Percentiles rank a stretch among this genome's conserved stretches.
phyloP scores from a whole-genome alignment of 2,888 invertebrate species.

The Parnassius smintheus region DNA sequence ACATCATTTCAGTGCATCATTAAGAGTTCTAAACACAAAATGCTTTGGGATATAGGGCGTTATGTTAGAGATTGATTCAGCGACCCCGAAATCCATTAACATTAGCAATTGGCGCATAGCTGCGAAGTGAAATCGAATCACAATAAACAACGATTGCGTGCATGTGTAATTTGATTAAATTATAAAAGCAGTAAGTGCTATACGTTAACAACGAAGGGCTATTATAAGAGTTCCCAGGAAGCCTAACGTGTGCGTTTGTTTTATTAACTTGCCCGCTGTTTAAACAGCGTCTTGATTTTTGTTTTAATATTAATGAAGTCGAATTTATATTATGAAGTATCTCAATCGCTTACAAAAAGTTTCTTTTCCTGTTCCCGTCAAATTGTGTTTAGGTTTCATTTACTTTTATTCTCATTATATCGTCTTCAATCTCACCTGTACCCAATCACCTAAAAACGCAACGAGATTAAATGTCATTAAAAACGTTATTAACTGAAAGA shows the following conservation, averaged over 20 bases:
- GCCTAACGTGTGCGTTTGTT: constrained; percentile 11
- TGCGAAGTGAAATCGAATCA: constrained; percentile 2
- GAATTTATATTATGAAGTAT: too few species aligned
- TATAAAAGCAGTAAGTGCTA: constrained; percentile 12
- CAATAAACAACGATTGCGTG: constrained; percentile 10
- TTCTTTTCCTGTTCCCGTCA: neutral
- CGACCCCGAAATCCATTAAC: neutral
- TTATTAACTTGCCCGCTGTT: neutral
- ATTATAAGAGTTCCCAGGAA: constrained; percentile 25
- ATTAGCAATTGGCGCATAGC: neutral
- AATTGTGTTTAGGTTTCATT: too few species aligned
- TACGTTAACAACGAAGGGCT: constrained; percentile 13
- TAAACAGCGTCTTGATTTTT: neutral
- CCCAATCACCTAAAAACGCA: too few species aligned
- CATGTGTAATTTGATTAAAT: constrained; percentile 23
- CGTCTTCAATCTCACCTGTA: neutral
- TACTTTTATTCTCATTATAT: neutral
- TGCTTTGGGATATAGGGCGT: too few species aligned
- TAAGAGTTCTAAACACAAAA: too few species aligned
- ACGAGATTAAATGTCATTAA: too few species aligned
- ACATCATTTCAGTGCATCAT: too few species aligned
- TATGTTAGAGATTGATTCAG: neutral
- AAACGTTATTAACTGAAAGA: too few species aligned
- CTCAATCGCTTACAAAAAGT: neutral
- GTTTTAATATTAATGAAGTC: neutral